Base-by-base conservation (phyloP, 1,140 invertebrate genomes). In the Drosophila insularis region DNA sequence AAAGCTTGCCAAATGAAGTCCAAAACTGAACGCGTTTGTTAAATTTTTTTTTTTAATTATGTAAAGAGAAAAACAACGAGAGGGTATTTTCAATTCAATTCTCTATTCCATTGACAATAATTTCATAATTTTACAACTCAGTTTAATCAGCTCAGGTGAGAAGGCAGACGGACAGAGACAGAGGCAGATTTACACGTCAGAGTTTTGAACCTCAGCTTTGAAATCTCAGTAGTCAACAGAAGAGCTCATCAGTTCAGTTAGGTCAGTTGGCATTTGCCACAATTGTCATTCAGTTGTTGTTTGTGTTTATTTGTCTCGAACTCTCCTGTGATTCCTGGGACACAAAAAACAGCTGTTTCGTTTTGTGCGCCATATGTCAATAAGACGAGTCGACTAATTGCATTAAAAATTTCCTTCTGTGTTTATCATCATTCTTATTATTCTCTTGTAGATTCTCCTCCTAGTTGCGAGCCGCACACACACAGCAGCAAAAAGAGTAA, bases 1-100 rank as follows among this genome's bases (percentile, higher is more conserved):
- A 61, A 74, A 46, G 43, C 43, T 50, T 50, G 43, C 43, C 43
- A 50, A 50, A 50, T 50, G 43, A 50, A 46, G 43, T 46, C 43
- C 43, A 46, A 46, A 46, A 46, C 17, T 46, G 17, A 46, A 46
- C 59, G 40, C 43, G 43, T 46, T 10, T 46, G 43, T 46, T 46
- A 2, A 19, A 17, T 19, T 8, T 46, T 46, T 46, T 46, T 27
- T 46, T 46, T 46, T 27, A 46, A 46, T 46, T 46, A 50, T 50
- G 17, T 19, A 17, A 46, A 46, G 3, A 19, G 2, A 10, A 11
- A 50, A 21, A 17, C 1, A 46, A 46, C 19, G 43, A 50, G 11
- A 50, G 43, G 4, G 43, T 50, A 21, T 50, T 50, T 46, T 19
- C 14, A 11, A 3, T 10, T 21, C 3, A 21, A 17, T 19, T 46